These are phyloP conservation scores for Sorex fumeus DNA, from an alignment of 2,113 vertebrate genomes.

Conservation along the genomic window DNA sequence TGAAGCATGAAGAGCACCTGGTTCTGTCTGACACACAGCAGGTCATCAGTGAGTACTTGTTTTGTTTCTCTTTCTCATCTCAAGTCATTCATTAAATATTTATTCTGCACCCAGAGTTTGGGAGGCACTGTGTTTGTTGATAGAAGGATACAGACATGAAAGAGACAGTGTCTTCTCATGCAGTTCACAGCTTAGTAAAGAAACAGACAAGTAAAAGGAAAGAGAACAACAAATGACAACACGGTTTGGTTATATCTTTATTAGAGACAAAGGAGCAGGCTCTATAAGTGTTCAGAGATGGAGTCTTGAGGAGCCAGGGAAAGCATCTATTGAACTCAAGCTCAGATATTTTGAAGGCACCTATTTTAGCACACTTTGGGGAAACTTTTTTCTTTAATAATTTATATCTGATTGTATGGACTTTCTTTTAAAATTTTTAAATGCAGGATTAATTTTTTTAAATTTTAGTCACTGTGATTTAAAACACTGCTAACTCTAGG, in stretches of 20 bases:
- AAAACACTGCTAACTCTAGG: too few species aligned
- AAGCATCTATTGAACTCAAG: background rate
- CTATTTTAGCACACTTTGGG: background rate
- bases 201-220: background rate
- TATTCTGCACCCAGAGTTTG: background rate
- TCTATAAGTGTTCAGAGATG: background rate
- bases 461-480: too few species aligned
- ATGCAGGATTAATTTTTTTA: background rate
- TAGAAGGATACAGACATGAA: background rate
- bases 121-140: background rate
- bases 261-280: background rate
- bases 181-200: background rate
- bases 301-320: background rate
- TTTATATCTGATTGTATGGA: background rate
- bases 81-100: slow-evolving; percentile 15
- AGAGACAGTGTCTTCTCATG: background rate
- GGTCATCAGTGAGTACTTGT: background rate
- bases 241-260: background rate
- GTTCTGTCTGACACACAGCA: slow-evolving; percentile 6
- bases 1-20: background rate
- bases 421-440: background rate
- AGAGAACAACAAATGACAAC: background rate
- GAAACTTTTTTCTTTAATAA: background rate
- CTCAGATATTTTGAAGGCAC: slow-evolving; percentile 1
- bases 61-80: background rate